A percentile compares a stretch with the other conserved stretches of the same genome.
These are phyloP conservation scores for Taphrorychus bicolor DNA, from an alignment of 2,888 invertebrate species.

Conservation along the genomic window DNA sequence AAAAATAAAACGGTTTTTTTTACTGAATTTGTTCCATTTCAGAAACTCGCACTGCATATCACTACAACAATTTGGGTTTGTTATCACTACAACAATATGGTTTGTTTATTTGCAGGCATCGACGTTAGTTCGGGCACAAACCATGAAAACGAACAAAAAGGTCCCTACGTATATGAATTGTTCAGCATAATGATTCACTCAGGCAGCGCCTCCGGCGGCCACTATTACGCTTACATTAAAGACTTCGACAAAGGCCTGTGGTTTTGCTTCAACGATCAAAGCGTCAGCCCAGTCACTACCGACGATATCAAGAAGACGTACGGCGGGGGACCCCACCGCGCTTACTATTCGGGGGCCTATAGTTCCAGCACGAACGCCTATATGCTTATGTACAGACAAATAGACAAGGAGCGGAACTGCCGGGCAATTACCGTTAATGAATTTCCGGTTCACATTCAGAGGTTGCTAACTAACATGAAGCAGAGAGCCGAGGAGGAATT, in stretches of 20 bases:
- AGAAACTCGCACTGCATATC: too few relatives aligned
- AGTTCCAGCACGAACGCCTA: constrained; percentile 88
- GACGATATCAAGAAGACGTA: constrained; percentile 85
- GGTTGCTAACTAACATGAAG: constrained; percentile 69
- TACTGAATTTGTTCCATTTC: too few relatives aligned
- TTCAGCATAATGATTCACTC: constrained; percentile 94
- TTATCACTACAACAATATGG: neutral
- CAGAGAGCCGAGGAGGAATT: constrained; percentile 71
- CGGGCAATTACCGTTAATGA: constrained; percentile 70
- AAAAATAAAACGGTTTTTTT: too few relatives aligned
- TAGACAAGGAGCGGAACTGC: constrained; percentile 69
- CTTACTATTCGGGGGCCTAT: constrained; percentile 76
- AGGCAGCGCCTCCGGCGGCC: constrained; percentile 88
- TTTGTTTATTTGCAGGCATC: constrained; percentile 60
- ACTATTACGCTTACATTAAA: constrained; percentile 92
- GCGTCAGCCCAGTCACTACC: constrained; percentile 77
- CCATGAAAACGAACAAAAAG: constrained; percentile 65
- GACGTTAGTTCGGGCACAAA: constrained; percentile 66
- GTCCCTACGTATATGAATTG: constrained; percentile 82
- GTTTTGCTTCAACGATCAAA: constrained; percentile 90
- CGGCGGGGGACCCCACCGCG: constrained; percentile 72
- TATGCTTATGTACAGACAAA: constrained; percentile 89
- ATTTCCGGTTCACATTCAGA: constrained; percentile 77
- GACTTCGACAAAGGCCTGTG: constrained; percentile 77
- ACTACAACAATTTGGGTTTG: too few relatives aligned